Evolutionary conservation across 2,888 invertebrate species (phyloP), one percentile per base, ranked within the genome.

Genomic region (Drosophila paranaensis): DNA sequence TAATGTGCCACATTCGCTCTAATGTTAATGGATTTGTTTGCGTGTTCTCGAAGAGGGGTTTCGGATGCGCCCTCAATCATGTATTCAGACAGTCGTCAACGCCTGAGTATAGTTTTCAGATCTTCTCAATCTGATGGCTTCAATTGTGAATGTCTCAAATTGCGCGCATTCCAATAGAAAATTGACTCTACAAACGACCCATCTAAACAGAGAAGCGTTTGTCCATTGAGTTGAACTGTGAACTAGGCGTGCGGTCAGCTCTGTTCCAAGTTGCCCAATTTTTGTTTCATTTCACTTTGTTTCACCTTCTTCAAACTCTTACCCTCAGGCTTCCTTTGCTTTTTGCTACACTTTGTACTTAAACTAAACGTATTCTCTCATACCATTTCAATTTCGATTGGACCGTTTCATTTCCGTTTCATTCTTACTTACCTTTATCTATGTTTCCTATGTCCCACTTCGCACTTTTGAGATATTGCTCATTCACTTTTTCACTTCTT

Each of bases 21-120:
- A 64, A 77, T 78, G 69, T 66, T 73, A 82, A 82, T 84, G 84
- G 72, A 74, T 73, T 70, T 73, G 72, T 68, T 60, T 68, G 60
- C 78, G 60, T 51, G 16, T 20, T 20, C 50, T 50, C 16, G 25
- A 43, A 55, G 51, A 42, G 42, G 55, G 60, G n/a, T 35, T 56
- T 0, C 66, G 42, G 73, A 60, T 10, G 68, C 60, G 60, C 37
- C 43, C 75, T 71, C 75, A 67, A 71, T 76, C 63, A 69, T 77
- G 73, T 77, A 73, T 69, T 62, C 65, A 73, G 77, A 60, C 73
- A 46, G 62, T 73, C 71, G 51, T 71, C 74, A 62, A 54, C 46
- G 39, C 35, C 43, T 64, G 20, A 14, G 51, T 53, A 64, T 51
- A 64, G 63, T 74, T 69, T 51, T 16, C 45, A 76, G 60, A 71